Evolutionary conservation across 1,140 invertebrate species (phyloP), one percentile per base, ranked within the genome.

Genomic region (Arion vulgaris): DNA sequence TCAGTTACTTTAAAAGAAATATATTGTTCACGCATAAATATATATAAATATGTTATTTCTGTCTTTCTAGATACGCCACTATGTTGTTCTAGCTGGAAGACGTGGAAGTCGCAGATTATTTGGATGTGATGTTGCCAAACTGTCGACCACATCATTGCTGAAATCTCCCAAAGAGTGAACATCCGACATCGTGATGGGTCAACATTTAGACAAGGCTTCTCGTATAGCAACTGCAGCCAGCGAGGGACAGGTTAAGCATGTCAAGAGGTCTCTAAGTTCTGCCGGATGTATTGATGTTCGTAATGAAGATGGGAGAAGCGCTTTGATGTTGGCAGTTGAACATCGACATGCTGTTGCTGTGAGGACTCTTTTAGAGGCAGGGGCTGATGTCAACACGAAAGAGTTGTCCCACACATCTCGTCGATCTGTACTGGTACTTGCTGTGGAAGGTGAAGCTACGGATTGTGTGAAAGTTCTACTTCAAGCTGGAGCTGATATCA

Each of bases 321-420:
- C 36, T 7, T 26, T 72, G 38, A 72, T 72, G 71, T 38, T 72
- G 23, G 71, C 71, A 13, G 71, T 72, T 11, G 71, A 41, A 28
- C 36, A 72, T 39, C 36, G 28, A 11, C 36, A 72, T 39, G 36
- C 26, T 7, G 23, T 41, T 9, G 71, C 71, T 7, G 71, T 45
- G 5, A 36, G 39, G 39, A 45, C 71, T 38, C 71, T 72, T 2
- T 9, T 72, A 7, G 39, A 72, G 9, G 39, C 36, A 4, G 71
- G 71, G 1, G 71, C 71, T 26, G 71, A 72, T 19, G 71, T 72
- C 5, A 72, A 72, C 23, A 72, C 71, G 36, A 72, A 39, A 23
- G 71, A 39, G 36, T 26, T 72, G 71, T 41, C 36, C 2, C 71
- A 72, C 38, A 72, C 71, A 17, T 39, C 71, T 26, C 1, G 39